phyloP scores from a whole-genome alignment of 2,888 invertebrate genomes.

The Sturmia bella region DNA sequence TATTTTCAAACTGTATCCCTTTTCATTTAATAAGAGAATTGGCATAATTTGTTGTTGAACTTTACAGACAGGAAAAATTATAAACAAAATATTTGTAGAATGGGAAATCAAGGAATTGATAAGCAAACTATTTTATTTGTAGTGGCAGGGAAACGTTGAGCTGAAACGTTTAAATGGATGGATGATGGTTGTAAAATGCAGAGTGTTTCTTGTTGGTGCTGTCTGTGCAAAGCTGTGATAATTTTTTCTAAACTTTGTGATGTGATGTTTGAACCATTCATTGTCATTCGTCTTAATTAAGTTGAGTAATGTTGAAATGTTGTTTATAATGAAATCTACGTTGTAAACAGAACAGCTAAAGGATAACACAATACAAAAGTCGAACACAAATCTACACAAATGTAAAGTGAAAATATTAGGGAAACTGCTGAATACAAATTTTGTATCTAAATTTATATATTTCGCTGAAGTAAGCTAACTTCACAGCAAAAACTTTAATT shows the following conservation, averaged over 20 bases:
- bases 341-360: constrained; percentile 23
- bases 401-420: too few species aligned
- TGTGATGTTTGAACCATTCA: constrained; percentile 60
- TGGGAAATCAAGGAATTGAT: not conserved
- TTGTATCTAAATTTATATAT: not conserved
- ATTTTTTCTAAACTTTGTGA: constrained; percentile 6
- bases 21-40: constrained; percentile 41
- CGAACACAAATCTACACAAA: too few species aligned
- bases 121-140: constrained; percentile 20
- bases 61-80: constrained; percentile 74
- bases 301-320: constrained; percentile 64
- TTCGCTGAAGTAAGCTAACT: too few species aligned
- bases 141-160: constrained; percentile 12
- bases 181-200: constrained; percentile 16
- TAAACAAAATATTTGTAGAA: constrained; percentile 70
- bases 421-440: not conserved
- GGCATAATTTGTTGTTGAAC: constrained; percentile 69
- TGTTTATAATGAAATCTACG: constrained; percentile 66
- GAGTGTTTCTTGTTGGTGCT: not conserved
- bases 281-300: constrained; percentile 69
- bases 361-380: constrained; percentile 5
- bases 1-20: constrained; percentile 32
- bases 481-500: too few species aligned
- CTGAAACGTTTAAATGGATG: not conserved
- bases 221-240: constrained; percentile 5